These are phyloP conservation scores for Nautilus pompilius DNA, from an alignment of 1,140 invertebrate species.

Conservation along the genomic window DNA sequence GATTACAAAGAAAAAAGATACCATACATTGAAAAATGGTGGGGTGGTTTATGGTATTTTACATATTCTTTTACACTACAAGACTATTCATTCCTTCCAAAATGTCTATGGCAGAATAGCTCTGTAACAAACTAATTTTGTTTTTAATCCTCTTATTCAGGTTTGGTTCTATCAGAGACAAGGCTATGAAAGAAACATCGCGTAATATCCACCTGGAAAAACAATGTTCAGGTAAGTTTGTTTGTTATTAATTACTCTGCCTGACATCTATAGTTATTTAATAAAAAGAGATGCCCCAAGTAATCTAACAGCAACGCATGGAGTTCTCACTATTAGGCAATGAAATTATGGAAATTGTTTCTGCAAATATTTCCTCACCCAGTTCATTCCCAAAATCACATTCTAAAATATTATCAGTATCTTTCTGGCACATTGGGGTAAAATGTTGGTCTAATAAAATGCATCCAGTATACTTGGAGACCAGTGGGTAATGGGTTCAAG, in stretches of 20 bases:
- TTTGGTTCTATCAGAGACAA: conserved; percentile 22
- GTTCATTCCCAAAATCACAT: not conserved
- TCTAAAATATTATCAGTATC: not conserved
- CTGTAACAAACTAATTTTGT: too few species aligned
- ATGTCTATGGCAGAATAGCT: too few species aligned
- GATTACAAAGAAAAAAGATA: too few species aligned
- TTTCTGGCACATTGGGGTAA: too few species aligned
- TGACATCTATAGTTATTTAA: not conserved
- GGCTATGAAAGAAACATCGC: conserved; percentile 24
- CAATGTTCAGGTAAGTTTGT: conserved; percentile 27
- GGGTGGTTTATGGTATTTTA: too few species aligned
- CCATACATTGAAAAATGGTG: too few species aligned
- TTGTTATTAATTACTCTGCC: not conserved
- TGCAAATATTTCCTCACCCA: not conserved
- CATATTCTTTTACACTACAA: too few species aligned
- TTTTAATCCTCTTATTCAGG: conserved; percentile 18
- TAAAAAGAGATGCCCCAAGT: not conserved
- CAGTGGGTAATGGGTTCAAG: too few species aligned
- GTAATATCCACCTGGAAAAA: conserved; percentile 20
- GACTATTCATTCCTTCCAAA: too few species aligned
- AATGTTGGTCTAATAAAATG: too few species aligned
- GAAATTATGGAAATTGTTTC: not conserved
- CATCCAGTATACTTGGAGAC: too few species aligned
- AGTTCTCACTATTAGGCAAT: not conserved
- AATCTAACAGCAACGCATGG: not conserved